These are phyloP conservation scores for Ophion ellenae DNA, from an alignment of 2,888 invertebrate genomes.

Conservation along the genomic window DNA sequence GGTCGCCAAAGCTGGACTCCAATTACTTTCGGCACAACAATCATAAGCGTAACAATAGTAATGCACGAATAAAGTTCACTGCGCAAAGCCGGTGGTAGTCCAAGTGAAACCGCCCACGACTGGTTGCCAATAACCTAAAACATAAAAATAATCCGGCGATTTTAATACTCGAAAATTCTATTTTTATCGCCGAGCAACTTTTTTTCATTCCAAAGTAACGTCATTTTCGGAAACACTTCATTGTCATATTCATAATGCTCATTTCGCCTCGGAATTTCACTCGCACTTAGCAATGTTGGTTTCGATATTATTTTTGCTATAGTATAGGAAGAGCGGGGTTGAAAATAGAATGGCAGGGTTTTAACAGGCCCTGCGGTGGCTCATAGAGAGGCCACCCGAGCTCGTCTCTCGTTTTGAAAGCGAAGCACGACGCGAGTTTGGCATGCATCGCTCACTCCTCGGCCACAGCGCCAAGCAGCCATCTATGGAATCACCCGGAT, in stretches of 20 bases:
- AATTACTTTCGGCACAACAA: too few relatives aligned
- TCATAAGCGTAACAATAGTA: too few relatives aligned
- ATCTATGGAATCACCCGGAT: conserved; percentile 83
- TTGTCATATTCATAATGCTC: background rate
- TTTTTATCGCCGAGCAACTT: too few relatives aligned
- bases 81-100: too few relatives aligned
- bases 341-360: conserved; percentile 35
- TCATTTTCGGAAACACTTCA: background rate
- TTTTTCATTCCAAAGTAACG: too few relatives aligned
- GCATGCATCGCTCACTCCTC: conserved; percentile 82
- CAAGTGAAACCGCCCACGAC: too few relatives aligned
- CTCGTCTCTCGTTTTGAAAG: conserved; percentile 74
- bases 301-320: background rate
- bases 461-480: conserved; percentile 79
- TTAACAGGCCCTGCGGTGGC: conserved; percentile 27
- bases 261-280: background rate
- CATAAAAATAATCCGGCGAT: too few relatives aligned
- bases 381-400: conserved; percentile 56
- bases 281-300: background rate
- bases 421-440: conserved; percentile 79
- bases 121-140: too few relatives aligned
- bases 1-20: too few relatives aligned
- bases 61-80: too few relatives aligned
- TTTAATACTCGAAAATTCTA: too few relatives aligned
- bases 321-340: background rate